Base-by-base conservation (phyloP, 2,888 invertebrate species). In the Lutraria lutraria region DNA sequence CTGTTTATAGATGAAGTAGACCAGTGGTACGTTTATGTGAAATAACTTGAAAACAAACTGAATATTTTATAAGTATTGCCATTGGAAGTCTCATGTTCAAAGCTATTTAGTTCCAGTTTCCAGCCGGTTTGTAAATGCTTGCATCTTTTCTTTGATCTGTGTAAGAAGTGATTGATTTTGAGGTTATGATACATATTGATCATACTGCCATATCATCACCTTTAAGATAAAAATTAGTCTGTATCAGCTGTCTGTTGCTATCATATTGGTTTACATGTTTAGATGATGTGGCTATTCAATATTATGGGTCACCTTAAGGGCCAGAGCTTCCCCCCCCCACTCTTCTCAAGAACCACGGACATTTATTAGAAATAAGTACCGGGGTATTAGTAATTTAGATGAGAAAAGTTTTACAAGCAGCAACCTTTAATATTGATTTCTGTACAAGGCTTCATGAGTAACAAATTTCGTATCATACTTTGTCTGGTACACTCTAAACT, bases 11-110 rank as follows among this genome's bases (percentile, higher is more conserved):
- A 31, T 34, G 76, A 76, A 76, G 34, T 31, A 76, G 31, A 76
- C 76, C 76, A 76, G 25, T 76, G 16, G 16, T 76, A 76, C 76
- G 31, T 76, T 76, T 34, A 76, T 76, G 34, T 19, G 76, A 76
- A 76, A 31, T 21, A 31, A 76, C 19, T 31, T 12, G 76, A 76
- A 31, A 76, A 16, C 25, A 76, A 31, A 34, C 34, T 76, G 76
- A 76, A 76, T 76, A 76, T 76, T 76, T 76, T 25, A 76, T 76
- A 76, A 34, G 34, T 76, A 13, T 76, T 76, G 76, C 76, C 76
- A 31, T 31, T 31, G 76, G 34, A 13, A 19, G 31, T 76, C 76
- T 76, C 63, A 6, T 68, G 63, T 68, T 68, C 13, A 25, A 25
- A 6, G 25, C 63, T 25, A n/a, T 21, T 68, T 68, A 10, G 63